Percentiles rank a stretch among this genome's conserved stretches.
Evolutionary conservation across 2,888 invertebrate species (phyloP).

Genomic region (Heliconius ethilla): DNA sequence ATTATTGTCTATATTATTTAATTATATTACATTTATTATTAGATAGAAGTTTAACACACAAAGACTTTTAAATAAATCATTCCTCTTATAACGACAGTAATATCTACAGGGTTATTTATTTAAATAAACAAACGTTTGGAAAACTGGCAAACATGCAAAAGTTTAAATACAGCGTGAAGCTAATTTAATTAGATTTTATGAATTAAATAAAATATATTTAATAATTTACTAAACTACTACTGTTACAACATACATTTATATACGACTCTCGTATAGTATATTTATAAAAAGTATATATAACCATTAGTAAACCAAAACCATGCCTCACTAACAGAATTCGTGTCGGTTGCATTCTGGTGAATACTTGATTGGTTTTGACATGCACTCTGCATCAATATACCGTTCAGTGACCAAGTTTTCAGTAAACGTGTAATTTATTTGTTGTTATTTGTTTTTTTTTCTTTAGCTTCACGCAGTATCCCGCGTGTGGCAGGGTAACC

Average conservation of each 20-base stretch:
- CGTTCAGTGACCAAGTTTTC: slow-evolving; percentile 10
- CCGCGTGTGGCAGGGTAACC: neutral
- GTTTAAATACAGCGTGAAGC: neutral
- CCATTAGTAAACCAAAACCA: neutral
- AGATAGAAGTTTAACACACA: too few relatives aligned
- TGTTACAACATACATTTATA: neutral
- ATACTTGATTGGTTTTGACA: slow-evolving; percentile 11
- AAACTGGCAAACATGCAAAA: neutral
- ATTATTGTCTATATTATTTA: too few relatives aligned
- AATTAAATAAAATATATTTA: too few relatives aligned
- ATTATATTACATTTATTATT: too few relatives aligned
- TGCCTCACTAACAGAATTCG: neutral
- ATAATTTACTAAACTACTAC: too few relatives aligned
- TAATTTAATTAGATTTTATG: too few relatives aligned
- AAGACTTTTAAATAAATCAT: too few relatives aligned
- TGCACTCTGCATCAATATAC: slow-evolving; percentile 5
- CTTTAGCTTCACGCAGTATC: neutral
- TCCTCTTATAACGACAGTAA: neutral
- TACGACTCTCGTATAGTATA: neutral
- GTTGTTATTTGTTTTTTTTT: neutral
- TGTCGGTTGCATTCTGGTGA: slow-evolving; percentile 4
- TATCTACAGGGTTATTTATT: neutral
- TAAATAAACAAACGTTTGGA: too few relatives aligned
- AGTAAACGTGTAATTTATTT: neutral
- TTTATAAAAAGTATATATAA: neutral